A percentile compares a stretch with the other conserved stretches of the same genome.
phyloP scores from a whole-genome alignment of 1,140 invertebrate genomes.

The Microplitis demolitor region DNA sequence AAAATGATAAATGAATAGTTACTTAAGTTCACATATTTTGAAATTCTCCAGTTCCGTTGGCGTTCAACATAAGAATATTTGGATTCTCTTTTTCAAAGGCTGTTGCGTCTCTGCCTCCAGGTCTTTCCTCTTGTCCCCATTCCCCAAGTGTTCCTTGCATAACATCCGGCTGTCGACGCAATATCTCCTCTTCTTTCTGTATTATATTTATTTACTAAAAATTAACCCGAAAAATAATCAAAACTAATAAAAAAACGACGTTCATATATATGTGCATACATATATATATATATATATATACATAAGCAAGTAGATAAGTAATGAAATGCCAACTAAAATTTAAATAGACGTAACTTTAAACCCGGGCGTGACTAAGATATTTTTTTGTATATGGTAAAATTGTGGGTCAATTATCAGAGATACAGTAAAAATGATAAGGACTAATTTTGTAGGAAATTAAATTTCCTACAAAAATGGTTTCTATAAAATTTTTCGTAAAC shows the following conservation, averaged over 20 bases:
- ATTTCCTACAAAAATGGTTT: no score
- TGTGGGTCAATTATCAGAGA: no score
- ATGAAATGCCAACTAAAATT: no score
- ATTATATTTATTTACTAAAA: slow-evolving; percentile 37
- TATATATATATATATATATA: no score
- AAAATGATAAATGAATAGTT: neutral
- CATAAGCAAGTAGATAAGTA: no score
- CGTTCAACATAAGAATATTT: slow-evolving; percentile 76
- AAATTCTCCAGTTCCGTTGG: slow-evolving; percentile 71
- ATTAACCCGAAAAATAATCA: neutral
- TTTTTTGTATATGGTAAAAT: no score
- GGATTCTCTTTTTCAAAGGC: slow-evolving; percentile 80
- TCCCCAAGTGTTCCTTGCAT: slow-evolving; percentile 70
- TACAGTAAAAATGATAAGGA: no score
- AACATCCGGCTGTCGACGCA: slow-evolving; percentile 71
- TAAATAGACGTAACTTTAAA: no score
- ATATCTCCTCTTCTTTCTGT: slow-evolving; percentile 70
- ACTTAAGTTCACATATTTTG: slow-evolving; percentile 71
- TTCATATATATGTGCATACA: no score
- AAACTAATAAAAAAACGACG: neutral
- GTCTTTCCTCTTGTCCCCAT: slow-evolving; percentile 74
- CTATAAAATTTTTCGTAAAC: no score
- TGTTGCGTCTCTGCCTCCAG: slow-evolving; percentile 68
- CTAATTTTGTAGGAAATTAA: no score
- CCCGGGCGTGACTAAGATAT: no score